Evolutionary conservation across 2,113 vertebrate genomes (phyloP).

Genomic region (Catagonus wagneri): DNA sequence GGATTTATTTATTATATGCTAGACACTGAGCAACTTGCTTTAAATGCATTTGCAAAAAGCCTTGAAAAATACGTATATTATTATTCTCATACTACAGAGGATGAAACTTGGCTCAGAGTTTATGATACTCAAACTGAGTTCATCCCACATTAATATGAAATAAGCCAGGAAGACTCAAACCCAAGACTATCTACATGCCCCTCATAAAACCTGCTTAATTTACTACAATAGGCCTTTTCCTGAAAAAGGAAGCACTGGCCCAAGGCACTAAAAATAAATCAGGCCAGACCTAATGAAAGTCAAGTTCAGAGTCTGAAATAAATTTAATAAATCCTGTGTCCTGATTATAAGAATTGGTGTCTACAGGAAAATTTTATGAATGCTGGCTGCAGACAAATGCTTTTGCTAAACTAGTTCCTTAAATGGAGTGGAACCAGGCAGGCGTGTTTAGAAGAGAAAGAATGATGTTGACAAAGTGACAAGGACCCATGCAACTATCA

Average conservation of each 20-base stretch:
- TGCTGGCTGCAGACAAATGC: neutral
- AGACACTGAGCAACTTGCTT: neutral
- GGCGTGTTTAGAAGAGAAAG: neutral
- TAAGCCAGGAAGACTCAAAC: conserved; percentile 51
- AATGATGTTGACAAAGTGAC: neutral
- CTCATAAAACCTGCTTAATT: conserved; percentile 43
- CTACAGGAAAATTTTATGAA: neutral
- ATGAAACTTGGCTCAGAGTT: conserved; percentile 20
- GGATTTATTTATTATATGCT: neutral
- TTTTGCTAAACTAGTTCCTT: neutral
- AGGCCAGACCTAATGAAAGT: conserved; percentile 15
- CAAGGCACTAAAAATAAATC: conserved; percentile 51
- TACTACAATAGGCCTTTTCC: conserved; percentile 13
- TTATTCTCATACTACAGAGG: conserved; percentile 32
- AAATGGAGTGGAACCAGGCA: neutral
- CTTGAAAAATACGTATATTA: conserved; percentile 2
- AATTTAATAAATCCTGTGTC: neutral
- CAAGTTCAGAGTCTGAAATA: conserved; percentile 54
- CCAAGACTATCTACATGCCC: neutral
- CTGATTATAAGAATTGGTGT: conserved; percentile 37
- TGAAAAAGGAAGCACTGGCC: conserved; percentile 13
- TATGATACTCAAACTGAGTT: conserved; percentile 3
- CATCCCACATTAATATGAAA: neutral
- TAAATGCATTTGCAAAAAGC: conserved; percentile 8
- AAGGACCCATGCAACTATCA: neutral